Evolutionary conservation across 2,888 invertebrate genomes (phyloP).

Genomic region (Empis stercorea): DNA sequence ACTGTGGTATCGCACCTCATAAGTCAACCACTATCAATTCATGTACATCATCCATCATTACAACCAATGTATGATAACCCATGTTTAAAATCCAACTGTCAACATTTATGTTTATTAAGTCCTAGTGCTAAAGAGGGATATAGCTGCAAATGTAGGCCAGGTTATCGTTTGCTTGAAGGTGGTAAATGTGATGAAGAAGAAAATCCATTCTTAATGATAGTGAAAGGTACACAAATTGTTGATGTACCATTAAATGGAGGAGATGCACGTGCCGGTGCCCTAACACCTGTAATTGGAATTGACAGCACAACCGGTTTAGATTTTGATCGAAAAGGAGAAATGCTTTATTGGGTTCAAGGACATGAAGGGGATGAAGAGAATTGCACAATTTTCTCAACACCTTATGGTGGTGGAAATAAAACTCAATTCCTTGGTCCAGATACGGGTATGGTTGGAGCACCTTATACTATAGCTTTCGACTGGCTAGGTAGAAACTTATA

Average conservation of each 20-base stretch:
- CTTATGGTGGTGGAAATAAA: slow-evolving; percentile 73
- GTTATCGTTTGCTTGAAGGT: slow-evolving; percentile 53
- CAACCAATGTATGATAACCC: slow-evolving; percentile 73
- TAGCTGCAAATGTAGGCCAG: slow-evolving; percentile 85
- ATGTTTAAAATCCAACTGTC: slow-evolving; percentile 62
- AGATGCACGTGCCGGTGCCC: slow-evolving; percentile 61
- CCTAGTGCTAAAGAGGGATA: slow-evolving; percentile 57
- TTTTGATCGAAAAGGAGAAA: slow-evolving; percentile 75
- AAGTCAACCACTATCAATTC: slow-evolving; percentile 88
- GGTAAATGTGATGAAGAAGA: slow-evolving; percentile 75
- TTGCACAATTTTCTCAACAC: slow-evolving; percentile 75
- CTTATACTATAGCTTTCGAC: slow-evolving; percentile 86
- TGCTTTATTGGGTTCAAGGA: slow-evolving; percentile 77
- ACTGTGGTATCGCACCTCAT: slow-evolving; percentile 89
- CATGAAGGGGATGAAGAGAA: slow-evolving; percentile 66
- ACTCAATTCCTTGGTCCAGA: slow-evolving; percentile 70
- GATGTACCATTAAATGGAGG: slow-evolving; percentile 67
- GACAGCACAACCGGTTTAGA: slow-evolving; percentile 81
- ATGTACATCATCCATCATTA: slow-evolving; percentile 86
- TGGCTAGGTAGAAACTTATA: slow-evolving; percentile 94
- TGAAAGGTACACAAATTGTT: slow-evolving; percentile 79
- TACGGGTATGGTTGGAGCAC: slow-evolving; percentile 79
- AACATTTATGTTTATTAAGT: slow-evolving; percentile 84
- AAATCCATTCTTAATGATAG: slow-evolving; percentile 75
- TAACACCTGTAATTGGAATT: slow-evolving; percentile 79